Conservation (phyloP, 2,113 vertebrate species). For the Zosterops lateralis region DNA sequence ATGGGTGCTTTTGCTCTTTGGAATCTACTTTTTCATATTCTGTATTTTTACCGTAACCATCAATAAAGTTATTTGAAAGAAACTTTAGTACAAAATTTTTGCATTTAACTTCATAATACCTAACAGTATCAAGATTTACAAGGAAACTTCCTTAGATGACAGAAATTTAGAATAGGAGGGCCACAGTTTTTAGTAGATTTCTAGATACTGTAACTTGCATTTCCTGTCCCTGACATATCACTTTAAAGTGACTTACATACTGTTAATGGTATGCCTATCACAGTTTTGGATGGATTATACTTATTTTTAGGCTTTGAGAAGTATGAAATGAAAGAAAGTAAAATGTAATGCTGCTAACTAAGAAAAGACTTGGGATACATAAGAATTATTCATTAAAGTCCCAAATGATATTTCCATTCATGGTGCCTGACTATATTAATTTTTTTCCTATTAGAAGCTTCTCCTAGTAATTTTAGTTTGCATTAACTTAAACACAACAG, state of each 20-base stretch:
- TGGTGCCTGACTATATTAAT: neutral
- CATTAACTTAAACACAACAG: neutral
- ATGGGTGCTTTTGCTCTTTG: neutral
- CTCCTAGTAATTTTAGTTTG: neutral
- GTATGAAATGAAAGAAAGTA: neutral
- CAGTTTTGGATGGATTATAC: neutral
- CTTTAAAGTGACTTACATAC: neutral
- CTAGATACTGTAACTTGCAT: neutral
- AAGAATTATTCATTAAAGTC: neutral
- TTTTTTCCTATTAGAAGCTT: slow-evolving; percentile 6
- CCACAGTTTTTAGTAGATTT: neutral
- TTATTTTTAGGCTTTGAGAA: slow-evolving; percentile 1
- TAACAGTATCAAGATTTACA: neutral
- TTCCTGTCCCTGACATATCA: neutral
- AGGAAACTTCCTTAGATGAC: neutral
- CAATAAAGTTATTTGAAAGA: neutral
- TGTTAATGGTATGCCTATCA: neutral
- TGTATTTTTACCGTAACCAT: neutral
- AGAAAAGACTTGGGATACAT: neutral
- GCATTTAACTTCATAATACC: neutral
- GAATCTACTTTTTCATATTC: neutral
- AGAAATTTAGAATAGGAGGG: neutral
- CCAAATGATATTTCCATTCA: neutral
- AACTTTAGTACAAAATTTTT: neutral
- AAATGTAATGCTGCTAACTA: neutral